phyloP scores from a whole-genome alignment of 2,888 invertebrate species.

The Nephrotoma flavescens region DNA sequence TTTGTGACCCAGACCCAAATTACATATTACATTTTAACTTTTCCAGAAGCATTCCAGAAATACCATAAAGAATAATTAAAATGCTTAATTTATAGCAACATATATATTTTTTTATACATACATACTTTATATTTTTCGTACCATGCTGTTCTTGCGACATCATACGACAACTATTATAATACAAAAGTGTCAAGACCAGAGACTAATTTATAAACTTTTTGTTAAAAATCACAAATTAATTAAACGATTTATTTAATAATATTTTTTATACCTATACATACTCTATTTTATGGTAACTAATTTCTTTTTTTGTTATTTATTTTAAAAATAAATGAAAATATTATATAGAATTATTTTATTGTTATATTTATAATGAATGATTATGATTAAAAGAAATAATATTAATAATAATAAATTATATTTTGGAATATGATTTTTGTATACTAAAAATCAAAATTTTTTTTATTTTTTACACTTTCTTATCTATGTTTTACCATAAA shows the following conservation, averaged over 20 bases:
- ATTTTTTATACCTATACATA: not conserved
- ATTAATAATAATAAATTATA: not conserved
- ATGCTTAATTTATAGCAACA: not conserved
- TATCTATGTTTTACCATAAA: too few species aligned
- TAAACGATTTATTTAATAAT: not conserved
- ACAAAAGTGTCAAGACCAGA: not conserved
- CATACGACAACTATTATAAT: not conserved
- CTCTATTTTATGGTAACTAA: not conserved
- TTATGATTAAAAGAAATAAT: not conserved
- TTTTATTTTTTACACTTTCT: too few species aligned
- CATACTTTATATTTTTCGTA: not conserved
- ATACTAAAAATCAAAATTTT: not conserved
- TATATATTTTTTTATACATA: too few species aligned
- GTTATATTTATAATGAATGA: not conserved
- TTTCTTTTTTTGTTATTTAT: not conserved
- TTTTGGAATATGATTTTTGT: not conserved
- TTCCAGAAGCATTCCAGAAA: not conserved
- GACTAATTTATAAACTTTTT: not conserved
- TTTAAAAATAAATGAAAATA: not conserved
- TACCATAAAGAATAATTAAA: not conserved
- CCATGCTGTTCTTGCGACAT: not conserved
- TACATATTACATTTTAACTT: not conserved
- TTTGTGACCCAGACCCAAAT: too few species aligned
- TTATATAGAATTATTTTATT: not conserved
- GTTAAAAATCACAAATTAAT: not conserved